Conservation (phyloP, 2,888 invertebrate genomes). For the Cheilosia pagana region DNA sequence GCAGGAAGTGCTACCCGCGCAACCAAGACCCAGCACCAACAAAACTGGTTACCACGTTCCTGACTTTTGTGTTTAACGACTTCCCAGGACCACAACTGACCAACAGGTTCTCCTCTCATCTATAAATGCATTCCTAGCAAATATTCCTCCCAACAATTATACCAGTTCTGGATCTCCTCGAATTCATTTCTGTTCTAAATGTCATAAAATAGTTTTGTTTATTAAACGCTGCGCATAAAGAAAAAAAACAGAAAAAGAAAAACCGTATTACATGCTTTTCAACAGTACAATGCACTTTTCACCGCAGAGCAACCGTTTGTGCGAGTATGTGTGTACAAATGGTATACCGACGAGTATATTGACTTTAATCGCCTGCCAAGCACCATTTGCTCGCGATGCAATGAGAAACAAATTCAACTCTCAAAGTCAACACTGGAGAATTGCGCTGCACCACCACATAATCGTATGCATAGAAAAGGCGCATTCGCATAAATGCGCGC, state of each 20-base stretch:
- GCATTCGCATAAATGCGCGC: conserved; percentile 60
- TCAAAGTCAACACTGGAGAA: conserved; percentile 58
- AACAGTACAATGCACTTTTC: conserved; percentile 73
- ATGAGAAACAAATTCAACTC: conserved; percentile 60
- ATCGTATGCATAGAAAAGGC: conserved; percentile 50
- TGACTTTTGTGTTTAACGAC: too few relatives aligned
- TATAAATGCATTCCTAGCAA: conserved; percentile 11
- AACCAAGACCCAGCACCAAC: too few relatives aligned
- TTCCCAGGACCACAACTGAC: not conserved
- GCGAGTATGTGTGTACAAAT: conserved; percentile 20
- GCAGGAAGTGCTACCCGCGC: too few relatives aligned
- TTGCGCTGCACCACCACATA: conserved; percentile 29
- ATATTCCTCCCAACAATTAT: conserved; percentile 30
- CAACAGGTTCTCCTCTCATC: conserved; percentile 7
- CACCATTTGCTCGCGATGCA: conserved; percentile 64
- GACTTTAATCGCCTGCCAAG: conserved; percentile 70
- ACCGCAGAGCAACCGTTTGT: conserved; percentile 2
- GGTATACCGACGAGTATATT: conserved; percentile 42
- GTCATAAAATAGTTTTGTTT: conserved; percentile 66
- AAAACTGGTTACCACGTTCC: too few relatives aligned
- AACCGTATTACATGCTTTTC: conserved; percentile 48
- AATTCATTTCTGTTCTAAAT: conserved; percentile 55
- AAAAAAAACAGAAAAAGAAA: not conserved
- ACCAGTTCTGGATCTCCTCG: conserved; percentile 18
- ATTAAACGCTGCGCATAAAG: conserved; percentile 45